Evolutionary conservation across 2,888 invertebrate species (phyloP).

Genomic region (Cephus sareptanus): DNA sequence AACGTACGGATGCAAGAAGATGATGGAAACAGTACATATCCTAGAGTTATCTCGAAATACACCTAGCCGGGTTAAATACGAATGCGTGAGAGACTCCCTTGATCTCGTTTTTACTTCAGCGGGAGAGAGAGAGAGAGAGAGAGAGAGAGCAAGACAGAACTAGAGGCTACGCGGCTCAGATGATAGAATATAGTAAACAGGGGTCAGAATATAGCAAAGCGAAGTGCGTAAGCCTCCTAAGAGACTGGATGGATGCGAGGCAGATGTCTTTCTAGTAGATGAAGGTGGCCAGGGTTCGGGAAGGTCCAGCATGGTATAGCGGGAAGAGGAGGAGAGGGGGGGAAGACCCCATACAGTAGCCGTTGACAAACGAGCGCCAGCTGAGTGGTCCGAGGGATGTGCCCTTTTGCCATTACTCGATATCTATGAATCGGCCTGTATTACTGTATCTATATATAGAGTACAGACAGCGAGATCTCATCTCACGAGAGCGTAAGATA

Average conservation of each 20-base stretch:
- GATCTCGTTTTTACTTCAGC: background rate
- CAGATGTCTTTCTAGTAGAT: constrained; percentile 47
- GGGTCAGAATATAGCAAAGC: constrained; percentile 13
- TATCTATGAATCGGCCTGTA: background rate
- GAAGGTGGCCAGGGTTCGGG: constrained; percentile 15
- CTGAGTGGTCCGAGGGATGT: constrained; percentile 14
- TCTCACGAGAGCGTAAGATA: background rate
- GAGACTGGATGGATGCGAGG: constrained; percentile 42
- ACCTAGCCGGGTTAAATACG: background rate
- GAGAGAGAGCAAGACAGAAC: background rate
- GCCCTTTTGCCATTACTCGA: background rate
- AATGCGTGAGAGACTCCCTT: background rate
- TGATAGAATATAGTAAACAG: constrained; percentile 13
- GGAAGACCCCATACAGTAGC: constrained; percentile 27
- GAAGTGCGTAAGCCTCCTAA: constrained; percentile 4
- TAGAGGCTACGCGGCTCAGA: constrained; percentile 11
- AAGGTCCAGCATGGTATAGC: background rate
- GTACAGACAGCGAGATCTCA: background rate
- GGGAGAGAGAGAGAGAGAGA: background rate
- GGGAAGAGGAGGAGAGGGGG: background rate
- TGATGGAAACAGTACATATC: background rate
- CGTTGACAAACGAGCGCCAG: constrained; percentile 40
- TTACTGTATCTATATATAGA: background rate
- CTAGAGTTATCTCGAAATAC: background rate
- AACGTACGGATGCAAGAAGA: background rate